Percentiles rank a stretch among this genome's conserved stretches.
Evolutionary conservation across 2,888 invertebrate genomes (phyloP).

Genomic region (Subacronicta megacephala): DNA sequence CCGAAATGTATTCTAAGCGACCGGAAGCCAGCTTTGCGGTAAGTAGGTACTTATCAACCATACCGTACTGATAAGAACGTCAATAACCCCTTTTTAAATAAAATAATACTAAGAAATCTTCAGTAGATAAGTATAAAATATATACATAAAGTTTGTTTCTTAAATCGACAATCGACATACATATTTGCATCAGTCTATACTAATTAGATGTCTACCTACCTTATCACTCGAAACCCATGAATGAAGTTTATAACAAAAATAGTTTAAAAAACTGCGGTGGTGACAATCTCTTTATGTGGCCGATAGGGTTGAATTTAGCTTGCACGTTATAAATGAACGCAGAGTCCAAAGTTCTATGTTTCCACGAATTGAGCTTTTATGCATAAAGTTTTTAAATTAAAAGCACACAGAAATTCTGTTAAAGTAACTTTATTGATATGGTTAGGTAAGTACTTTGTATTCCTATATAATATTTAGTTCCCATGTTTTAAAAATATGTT

Average conservation of each 20-base stretch:
- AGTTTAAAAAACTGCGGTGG: no score
- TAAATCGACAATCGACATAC: no score
- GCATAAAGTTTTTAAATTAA: constrained; percentile 14
- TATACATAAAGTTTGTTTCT: not conserved
- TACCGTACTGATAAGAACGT: not conserved
- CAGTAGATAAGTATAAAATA: not conserved
- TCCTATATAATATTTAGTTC: not conserved
- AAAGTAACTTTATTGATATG: no score
- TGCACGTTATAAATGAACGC: not conserved
- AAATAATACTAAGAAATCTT: not conserved
- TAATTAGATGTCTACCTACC: no score
- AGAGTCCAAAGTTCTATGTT: not conserved
- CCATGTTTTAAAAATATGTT: no score
- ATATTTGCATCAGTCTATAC: no score
- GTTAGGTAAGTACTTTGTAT: no score
- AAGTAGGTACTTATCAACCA: not conserved
- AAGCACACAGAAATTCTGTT: not conserved
- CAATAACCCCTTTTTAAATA: not conserved
- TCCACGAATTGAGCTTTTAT: constrained; percentile 7
- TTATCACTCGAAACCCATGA: no score
- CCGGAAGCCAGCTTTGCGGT: not conserved
- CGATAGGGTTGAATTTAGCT: no score
- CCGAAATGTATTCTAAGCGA: not conserved
- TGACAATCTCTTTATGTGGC: no score
- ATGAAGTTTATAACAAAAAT: no score